phyloP scores from a whole-genome alignment of 1,140 invertebrate genomes.

The Chrysomallon squamiferum region DNA sequence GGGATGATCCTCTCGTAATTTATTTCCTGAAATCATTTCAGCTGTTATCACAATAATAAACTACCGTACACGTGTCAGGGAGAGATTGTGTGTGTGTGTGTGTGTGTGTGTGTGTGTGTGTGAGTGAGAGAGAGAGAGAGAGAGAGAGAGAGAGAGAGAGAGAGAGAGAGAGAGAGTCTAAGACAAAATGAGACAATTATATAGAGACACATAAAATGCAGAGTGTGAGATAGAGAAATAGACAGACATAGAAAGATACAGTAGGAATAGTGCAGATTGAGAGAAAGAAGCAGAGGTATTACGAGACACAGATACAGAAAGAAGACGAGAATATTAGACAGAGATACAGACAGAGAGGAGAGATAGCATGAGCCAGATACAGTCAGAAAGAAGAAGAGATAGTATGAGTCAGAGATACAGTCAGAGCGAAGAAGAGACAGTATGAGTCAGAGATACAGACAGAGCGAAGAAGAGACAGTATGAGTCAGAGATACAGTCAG shows the following conservation, averaged over 20 bases:
- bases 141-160: background rate
- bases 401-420: background rate
- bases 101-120: background rate
- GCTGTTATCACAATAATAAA: background rate
- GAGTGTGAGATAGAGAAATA: background rate
- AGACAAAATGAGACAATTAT: background rate
- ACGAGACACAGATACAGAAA: background rate
- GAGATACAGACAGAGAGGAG: background rate
- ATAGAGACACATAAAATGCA: background rate
- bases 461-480: constrained; percentile 10
- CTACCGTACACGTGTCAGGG: background rate
- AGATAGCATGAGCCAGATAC: background rate
- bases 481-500: background rate
- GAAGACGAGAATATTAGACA: background rate
- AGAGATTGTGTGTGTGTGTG: background rate
- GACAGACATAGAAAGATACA: background rate
- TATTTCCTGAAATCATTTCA: too few relatives aligned
- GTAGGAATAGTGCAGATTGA: too few relatives aligned
- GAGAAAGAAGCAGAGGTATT: background rate
- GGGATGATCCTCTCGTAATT: too few relatives aligned
- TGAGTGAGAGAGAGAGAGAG: background rate
- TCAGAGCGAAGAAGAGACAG: too few relatives aligned
- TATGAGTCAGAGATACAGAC: too few relatives aligned
- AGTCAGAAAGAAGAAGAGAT: background rate
- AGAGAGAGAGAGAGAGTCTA: background rate